Percentiles rank a stretch among this genome's conserved stretches.
phyloP scores from a whole-genome alignment of 1,140 invertebrate genomes.

The Drosophila kurseongensis region DNA sequence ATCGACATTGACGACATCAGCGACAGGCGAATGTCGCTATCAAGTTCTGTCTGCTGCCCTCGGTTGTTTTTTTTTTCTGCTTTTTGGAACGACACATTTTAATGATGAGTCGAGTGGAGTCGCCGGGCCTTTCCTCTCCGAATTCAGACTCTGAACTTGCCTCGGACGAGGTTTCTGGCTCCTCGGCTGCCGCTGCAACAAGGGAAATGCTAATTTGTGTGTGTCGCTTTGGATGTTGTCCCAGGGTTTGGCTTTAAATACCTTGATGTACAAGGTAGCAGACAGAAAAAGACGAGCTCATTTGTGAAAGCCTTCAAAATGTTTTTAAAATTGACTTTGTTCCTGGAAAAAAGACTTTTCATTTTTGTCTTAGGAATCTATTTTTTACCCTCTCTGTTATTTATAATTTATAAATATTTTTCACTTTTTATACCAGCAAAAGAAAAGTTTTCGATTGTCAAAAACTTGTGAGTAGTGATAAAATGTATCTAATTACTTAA shows the following conservation, averaged over 20 bases:
- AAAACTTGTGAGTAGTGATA: too few species aligned
- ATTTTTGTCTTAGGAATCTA: too few species aligned
- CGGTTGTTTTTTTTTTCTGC: conserved; percentile 10
- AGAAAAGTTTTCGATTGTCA: too few species aligned
- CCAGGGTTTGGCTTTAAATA: conserved; percentile 44
- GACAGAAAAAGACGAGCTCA: too few species aligned
- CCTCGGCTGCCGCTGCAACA: conserved; percentile 55
- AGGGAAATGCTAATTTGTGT: conserved; percentile 83
- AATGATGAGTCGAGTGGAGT: conserved; percentile 72
- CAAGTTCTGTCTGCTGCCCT: conserved; percentile 59
- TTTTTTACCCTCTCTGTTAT: too few species aligned
- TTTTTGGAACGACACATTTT: conserved; percentile 77
- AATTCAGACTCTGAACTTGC: conserved; percentile 38
- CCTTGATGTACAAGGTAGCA: conserved; percentile 39
- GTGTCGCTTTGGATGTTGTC: conserved; percentile 64
- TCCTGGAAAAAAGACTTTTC: too few species aligned
- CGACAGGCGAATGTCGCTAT: conserved; percentile 76
- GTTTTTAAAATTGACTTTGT: too few species aligned
- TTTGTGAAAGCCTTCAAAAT: too few species aligned
- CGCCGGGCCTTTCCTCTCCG: conserved; percentile 48
- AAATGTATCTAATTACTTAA: too few species aligned
- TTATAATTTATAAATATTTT: too few species aligned
- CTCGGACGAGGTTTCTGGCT: conserved; percentile 15
- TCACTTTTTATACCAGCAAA: too few species aligned
- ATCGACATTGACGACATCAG: conserved; percentile 75